Evolutionary conservation across 2,113 vertebrate genomes (phyloP).

Genomic region (Gopherus evgoodei): DNA sequence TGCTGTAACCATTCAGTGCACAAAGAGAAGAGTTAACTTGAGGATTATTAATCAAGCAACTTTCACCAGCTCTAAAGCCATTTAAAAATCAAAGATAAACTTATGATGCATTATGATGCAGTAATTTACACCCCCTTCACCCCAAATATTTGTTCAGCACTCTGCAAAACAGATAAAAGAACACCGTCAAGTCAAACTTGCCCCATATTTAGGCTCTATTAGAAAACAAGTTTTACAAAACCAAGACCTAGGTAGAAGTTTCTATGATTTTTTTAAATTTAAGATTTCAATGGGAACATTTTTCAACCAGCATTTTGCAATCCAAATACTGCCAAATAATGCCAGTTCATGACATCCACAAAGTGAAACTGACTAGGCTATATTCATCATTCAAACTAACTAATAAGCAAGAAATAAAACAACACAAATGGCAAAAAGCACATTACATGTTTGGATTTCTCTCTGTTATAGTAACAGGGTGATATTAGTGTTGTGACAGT

Average conservation of each 20-base stretch:
- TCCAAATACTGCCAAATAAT: slow-evolving; percentile 38
- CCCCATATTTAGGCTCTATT: background rate
- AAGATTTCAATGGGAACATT: background rate
- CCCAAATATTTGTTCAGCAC: background rate
- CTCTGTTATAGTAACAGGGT: background rate
- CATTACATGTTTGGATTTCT: background rate
- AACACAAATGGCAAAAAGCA: background rate
- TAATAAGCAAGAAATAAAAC: fast-evolving
- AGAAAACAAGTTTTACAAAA: background rate
- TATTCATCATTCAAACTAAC: background rate
- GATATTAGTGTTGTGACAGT: fast-evolving
- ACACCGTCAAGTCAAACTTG: background rate
- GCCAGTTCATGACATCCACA: background rate
- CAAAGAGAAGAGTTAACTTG: background rate
- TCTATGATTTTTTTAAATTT: background rate
- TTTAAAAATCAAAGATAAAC: background rate
- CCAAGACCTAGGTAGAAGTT: background rate
- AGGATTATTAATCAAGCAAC: background rate
- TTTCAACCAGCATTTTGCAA: background rate
- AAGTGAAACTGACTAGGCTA: background rate
- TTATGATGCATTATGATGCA: fast-evolving
- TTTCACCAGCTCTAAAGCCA: background rate
- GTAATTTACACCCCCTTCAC: background rate
- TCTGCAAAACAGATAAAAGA: background rate
- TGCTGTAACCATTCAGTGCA: background rate